Conservation (phyloP, 1,140 invertebrate genomes). For the Ephestia elutella region DNA sequence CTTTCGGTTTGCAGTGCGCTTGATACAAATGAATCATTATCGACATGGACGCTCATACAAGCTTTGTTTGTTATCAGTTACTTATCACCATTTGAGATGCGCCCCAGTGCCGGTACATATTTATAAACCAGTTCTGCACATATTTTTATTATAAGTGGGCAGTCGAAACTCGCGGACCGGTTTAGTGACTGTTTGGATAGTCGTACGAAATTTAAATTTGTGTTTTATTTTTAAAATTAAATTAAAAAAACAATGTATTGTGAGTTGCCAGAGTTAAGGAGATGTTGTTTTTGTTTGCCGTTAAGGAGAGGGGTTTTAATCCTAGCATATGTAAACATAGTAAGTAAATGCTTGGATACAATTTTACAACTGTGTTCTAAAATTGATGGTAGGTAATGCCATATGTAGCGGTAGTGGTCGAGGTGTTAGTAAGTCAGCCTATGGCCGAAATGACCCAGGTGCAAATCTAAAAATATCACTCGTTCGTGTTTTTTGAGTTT, state of each 20-base stretch:
- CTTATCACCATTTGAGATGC: not conserved
- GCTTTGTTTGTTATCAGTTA: not conserved
- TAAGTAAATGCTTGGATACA: not conserved
- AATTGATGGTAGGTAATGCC: too few species aligned
- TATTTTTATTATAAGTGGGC: not conserved
- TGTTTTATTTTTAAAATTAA: not conserved
- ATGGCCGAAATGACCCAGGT: too few species aligned
- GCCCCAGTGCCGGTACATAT: not conserved
- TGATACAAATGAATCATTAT: not conserved
- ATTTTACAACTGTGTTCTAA: too few species aligned
- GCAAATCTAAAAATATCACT: too few species aligned
- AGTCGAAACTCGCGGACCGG: too few species aligned
- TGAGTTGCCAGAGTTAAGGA: not conserved
- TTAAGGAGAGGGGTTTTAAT: not conserved
- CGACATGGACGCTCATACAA: not conserved
- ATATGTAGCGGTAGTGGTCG: too few species aligned
- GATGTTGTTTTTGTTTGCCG: not conserved
- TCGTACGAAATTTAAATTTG: not conserved
- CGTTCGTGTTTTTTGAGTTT: too few species aligned
- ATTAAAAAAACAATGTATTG: slow-evolving; percentile 1
- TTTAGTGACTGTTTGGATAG: too few species aligned
- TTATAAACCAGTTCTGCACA: not conserved
- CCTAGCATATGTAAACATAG: not conserved
- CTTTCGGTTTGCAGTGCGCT: not conserved
- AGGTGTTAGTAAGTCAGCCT: too few species aligned